Percentiles rank a stretch among this genome's conserved stretches.
Evolutionary conservation across 2,113 vertebrate genomes (phyloP).

Genomic region (Aythya baeri): DNA sequence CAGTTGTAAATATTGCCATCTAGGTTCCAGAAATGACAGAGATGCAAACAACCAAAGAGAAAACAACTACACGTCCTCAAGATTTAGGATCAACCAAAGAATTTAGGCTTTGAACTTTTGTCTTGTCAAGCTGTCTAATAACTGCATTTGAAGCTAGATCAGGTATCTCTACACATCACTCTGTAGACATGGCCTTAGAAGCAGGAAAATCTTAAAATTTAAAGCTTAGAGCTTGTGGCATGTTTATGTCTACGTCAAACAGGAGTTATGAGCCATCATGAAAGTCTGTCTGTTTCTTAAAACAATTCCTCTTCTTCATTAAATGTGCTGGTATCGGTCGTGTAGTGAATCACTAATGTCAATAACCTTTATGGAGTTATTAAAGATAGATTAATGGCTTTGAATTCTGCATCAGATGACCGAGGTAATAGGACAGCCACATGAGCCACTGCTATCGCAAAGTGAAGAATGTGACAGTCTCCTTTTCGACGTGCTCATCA

Average conservation of each 20-base stretch:
- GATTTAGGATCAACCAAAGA: not conserved
- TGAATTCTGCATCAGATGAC: not conserved
- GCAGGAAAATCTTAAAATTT: not conserved
- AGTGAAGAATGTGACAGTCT: not conserved
- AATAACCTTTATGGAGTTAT: not conserved
- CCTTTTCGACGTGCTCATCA: not conserved
- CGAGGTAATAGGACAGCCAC: not conserved
- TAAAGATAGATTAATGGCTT: conserved; percentile 13
- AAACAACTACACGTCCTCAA: not conserved
- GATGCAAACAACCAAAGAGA: not conserved
- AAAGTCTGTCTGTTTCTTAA: not conserved
- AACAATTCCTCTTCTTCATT: conserved; percentile 13
- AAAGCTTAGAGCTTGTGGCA: conserved; percentile 3
- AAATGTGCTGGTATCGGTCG: not conserved
- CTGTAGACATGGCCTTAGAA: not conserved
- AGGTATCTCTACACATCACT: not conserved
- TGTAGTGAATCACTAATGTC: not conserved
- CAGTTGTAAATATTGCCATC: not conserved
- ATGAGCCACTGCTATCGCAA: not conserved
- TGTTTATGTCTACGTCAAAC: conserved; percentile 20
- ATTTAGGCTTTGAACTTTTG: not conserved
- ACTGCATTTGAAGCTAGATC: not conserved
- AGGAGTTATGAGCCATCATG: not conserved
- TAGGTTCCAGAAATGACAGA: not conserved
- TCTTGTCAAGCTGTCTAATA: not conserved